Evolutionary conservation across 2,113 vertebrate species (phyloP), one percentile per base, ranked within the genome.

Genomic region (Heterotilapia buettikoferi): DNA sequence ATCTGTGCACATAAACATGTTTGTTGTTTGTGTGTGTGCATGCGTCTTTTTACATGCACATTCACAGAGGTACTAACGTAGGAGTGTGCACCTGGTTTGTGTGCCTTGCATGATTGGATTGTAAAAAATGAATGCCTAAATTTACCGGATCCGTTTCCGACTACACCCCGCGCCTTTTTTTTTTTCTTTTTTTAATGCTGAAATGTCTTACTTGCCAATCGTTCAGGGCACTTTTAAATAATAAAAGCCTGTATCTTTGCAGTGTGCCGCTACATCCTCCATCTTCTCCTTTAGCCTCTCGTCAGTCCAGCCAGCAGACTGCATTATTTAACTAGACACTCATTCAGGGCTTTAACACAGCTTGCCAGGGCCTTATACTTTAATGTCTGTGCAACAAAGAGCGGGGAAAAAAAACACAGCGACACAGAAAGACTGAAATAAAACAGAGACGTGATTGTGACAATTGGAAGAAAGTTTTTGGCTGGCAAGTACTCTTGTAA

Each of bases 261-360:
- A 80, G 63, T 50, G 86, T 31, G 88, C 73, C 43, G 59, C 88
- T 80, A 81, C 78, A 54, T 82, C 80, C 82, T 73, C 88, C 88
- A 85, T 52, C 26, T 73, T 13, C 66, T 80, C 53, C 66, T 52
- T 61, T 43, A 80, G 80, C 84, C 52, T 57, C 68, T 36, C 36
- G 54, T 59, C 73, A 45, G 84, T 80, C 89, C 87, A 66, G 87
- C 68, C 87, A 24, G 57, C 82, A 79, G 63, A 57, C 91, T 94
- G 88, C 87, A 95, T 95, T 94, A 94, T 95, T 95, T 87, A 94
- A 91, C 53, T 3, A 7, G 40, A 91, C 83, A 57, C 84, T 92
- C 38, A 80, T 84, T 90, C 89, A 85, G 84, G 82, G 71, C 68
- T 84, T 33, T 63, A 85, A 71, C 5, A 9, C 16, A 68, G 71